phyloP scores from a whole-genome alignment of 1,140 invertebrate species.

The Pissodes strobi region DNA sequence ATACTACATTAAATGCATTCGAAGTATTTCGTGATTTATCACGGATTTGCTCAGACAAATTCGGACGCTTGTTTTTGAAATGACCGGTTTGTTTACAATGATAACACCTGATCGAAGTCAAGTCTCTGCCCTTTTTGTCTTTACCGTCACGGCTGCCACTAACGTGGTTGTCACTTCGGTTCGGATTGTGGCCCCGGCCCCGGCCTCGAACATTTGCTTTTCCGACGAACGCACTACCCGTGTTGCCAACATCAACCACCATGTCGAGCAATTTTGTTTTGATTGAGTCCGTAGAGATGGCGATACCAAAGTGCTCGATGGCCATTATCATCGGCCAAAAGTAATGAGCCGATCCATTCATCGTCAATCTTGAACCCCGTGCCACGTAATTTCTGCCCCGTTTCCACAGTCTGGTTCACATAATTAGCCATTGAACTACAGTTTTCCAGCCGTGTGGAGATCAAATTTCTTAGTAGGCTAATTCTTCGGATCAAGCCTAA shows the following conservation, averaged over 20 bases:
- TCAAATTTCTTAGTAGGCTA: constrained; percentile 34
- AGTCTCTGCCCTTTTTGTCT: not conserved
- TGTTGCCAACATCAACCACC: constrained; percentile 16
- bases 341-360: constrained; percentile 22
- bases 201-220: not conserved
- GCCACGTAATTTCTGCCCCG: constrained; percentile 32
- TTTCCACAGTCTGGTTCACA: constrained; percentile 39
- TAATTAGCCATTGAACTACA: constrained; percentile 37
- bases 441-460: constrained; percentile 33
- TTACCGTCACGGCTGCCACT: not conserved
- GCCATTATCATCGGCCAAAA: constrained; percentile 41
- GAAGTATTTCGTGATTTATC: not conserved
- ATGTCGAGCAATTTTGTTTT: constrained; percentile 34
- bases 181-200: too few relatives aligned
- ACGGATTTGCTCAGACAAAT: too few relatives aligned
- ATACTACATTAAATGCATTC: constrained; percentile 21
- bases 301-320: constrained; percentile 34
- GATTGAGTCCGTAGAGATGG: constrained; percentile 28
- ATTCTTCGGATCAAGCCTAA: constrained; percentile 29
- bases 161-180: too few relatives aligned
- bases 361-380: constrained; percentile 39
- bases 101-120: constrained; percentile 12
- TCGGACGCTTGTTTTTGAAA: constrained; percentile 16
- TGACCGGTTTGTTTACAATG: constrained; percentile 32
- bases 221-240: constrained; percentile 4